Evolutionary conservation across 2,888 invertebrate species (phyloP).

Genomic region (Steinernema hermaphroditum): DNA sequence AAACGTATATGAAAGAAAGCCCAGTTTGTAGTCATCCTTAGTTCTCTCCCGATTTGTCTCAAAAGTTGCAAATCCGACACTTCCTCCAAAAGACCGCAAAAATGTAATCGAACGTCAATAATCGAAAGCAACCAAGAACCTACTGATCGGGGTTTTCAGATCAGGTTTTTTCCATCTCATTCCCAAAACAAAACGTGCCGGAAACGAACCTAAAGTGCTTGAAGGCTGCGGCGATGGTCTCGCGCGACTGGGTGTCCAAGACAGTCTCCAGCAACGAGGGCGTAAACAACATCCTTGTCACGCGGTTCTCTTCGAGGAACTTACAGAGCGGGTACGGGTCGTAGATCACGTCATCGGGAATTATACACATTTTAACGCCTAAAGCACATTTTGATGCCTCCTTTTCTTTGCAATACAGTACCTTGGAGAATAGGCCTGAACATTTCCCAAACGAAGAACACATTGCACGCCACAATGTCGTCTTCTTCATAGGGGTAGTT

Average conservation of each 20-base stretch:
- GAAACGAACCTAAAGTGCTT: conserved; percentile 29
- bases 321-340: conserved; percentile 67
- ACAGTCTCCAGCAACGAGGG: conserved; percentile 68
- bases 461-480: conserved; percentile 68
- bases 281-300: conserved; percentile 69
- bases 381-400: conserved; percentile 27
- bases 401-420: conserved; percentile 33
- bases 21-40: too few species aligned
- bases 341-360: conserved; percentile 68
- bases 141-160: too few species aligned
- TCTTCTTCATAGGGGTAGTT: conserved; percentile 65
- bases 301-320: conserved; percentile 64
- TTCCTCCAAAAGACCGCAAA: too few species aligned
- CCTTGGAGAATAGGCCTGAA: conserved; percentile 68
- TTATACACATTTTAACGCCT: conserved; percentile 67
- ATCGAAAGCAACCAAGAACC: too few species aligned
- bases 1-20: too few species aligned
- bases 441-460: conserved; percentile 70
- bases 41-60: too few species aligned
- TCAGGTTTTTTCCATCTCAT: conserved; percentile 25
- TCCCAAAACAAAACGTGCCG: background rate
- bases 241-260: conserved; percentile 61
- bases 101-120: too few species aligned
- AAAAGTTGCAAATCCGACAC: too few species aligned
- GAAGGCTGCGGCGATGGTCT: conserved; percentile 37